Evolutionary conservation across 2,888 invertebrate genomes (phyloP).

Genomic region (Sthenelais limicola): DNA sequence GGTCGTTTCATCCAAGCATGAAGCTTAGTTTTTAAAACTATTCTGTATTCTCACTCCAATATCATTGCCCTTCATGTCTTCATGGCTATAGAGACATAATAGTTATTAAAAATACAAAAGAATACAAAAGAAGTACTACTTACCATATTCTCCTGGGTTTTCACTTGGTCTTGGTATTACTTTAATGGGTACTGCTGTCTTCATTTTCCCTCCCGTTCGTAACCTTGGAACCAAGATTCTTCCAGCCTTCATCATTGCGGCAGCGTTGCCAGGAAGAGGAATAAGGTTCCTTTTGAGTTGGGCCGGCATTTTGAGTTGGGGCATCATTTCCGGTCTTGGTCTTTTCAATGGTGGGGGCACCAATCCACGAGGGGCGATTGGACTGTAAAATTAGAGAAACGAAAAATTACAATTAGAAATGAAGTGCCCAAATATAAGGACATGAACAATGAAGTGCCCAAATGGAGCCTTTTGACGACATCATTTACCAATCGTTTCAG

Average conservation of each 20-base stretch:
- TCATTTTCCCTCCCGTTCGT: constrained; percentile 17
- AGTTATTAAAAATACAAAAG: neutral
- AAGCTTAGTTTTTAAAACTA: too few species aligned
- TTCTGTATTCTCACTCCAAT: too few species aligned
- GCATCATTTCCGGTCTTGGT: constrained; percentile 21
- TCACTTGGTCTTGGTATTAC: constrained; percentile 12
- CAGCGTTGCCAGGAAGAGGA: constrained; percentile 27
- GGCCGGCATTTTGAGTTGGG: constrained; percentile 32
- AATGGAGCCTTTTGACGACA: too few species aligned
- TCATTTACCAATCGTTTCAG: too few species aligned
- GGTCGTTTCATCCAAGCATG: too few species aligned
- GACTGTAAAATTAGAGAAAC: neutral
- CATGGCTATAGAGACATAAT: too few species aligned
- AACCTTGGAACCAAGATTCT: constrained; percentile 26
- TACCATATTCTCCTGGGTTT: constrained; percentile 31
- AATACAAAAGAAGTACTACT: neutral
- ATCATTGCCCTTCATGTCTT: too few species aligned
- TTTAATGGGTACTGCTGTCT: constrained; percentile 16
- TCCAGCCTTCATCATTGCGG: constrained; percentile 29
- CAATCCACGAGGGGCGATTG: constrained; percentile 14
- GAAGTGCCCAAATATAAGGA: too few species aligned
- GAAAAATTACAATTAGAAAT: too few species aligned
- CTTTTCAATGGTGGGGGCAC: constrained; percentile 31
- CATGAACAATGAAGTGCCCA: too few species aligned
- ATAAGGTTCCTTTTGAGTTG: constrained; percentile 27